Evolutionary conservation across 2,797 vertebrate genomes (phyloP).

Genomic region (Gadopsis bispinosus): DNA sequence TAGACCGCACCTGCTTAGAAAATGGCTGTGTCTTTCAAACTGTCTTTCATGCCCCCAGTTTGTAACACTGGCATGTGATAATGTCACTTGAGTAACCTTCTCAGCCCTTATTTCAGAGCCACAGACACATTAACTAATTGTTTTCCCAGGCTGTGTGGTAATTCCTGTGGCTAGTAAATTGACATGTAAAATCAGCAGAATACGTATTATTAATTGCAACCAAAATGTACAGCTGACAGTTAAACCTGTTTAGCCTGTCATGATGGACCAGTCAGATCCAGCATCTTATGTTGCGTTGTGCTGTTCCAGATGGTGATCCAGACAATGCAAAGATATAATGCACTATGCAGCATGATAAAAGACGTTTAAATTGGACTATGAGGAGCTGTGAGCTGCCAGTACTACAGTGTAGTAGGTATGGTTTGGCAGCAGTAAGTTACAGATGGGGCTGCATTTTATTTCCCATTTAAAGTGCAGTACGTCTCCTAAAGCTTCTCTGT

Average conservation of each 20-base stretch:
- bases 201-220: not conserved
- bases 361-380: slow-evolving; percentile 43
- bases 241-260: not conserved
- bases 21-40: not conserved
- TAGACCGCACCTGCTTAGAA: not conserved
- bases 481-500: slow-evolving; percentile 14
- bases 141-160: not conserved
- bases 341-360: slow-evolving; percentile 41
- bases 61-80: not conserved
- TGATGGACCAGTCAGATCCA: slow-evolving; percentile 7
- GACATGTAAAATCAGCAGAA: not conserved
- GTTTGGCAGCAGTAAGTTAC: slow-evolving; percentile 43
- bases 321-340: slow-evolving; percentile 25
- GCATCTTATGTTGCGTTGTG: not conserved
- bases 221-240: not conserved
- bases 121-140: not conserved
- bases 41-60: not conserved
- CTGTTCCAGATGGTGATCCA: slow-evolving; percentile 38
- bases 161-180: not conserved
- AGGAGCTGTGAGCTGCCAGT: slow-evolving; percentile 38
- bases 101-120: not conserved
- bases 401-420: slow-evolving; percentile 14
- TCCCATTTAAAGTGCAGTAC: slow-evolving; percentile 35
- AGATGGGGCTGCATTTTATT: slow-evolving; percentile 44
- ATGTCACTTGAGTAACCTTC: not conserved